Percentiles rank a stretch among this genome's conserved stretches.
These are phyloP conservation scores for Ondatra zibethicus DNA, from an alignment of 2,113 vertebrate species.

Conservation along the genomic window DNA sequence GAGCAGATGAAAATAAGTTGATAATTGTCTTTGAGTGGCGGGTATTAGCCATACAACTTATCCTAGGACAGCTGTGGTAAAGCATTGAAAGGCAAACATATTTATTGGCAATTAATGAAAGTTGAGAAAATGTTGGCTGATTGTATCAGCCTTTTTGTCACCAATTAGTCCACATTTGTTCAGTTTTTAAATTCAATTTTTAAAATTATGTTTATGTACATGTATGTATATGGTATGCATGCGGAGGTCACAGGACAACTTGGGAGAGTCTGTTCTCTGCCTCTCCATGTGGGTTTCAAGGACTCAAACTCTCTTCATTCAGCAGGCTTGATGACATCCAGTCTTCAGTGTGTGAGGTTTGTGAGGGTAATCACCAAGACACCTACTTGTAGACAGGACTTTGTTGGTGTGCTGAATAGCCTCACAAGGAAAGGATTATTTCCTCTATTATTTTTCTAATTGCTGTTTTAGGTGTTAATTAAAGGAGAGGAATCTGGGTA, in stretches of 20 bases:
- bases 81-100: background rate
- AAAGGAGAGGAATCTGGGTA: background rate
- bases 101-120: background rate
- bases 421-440: background rate
- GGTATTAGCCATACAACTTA: background rate
- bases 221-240: no score
- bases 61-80: background rate
- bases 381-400: background rate
- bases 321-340: background rate
- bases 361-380: background rate
- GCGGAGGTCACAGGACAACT: background rate
- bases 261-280: background rate
- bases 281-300: background rate
- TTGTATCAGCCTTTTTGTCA: background rate
- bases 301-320: background rate
- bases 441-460: slow-evolving; percentile 33
- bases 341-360: background rate
- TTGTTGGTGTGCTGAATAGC: background rate
- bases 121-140: background rate
- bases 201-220: background rate
- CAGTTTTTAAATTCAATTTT: background rate
- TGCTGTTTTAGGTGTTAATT: slow-evolving; percentile 54
- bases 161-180: background rate
- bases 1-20: background rate
- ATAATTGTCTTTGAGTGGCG: background rate